These are phyloP conservation scores for Betta splendens DNA, from an alignment of 2,797 vertebrate genomes.

Conservation along the genomic window DNA sequence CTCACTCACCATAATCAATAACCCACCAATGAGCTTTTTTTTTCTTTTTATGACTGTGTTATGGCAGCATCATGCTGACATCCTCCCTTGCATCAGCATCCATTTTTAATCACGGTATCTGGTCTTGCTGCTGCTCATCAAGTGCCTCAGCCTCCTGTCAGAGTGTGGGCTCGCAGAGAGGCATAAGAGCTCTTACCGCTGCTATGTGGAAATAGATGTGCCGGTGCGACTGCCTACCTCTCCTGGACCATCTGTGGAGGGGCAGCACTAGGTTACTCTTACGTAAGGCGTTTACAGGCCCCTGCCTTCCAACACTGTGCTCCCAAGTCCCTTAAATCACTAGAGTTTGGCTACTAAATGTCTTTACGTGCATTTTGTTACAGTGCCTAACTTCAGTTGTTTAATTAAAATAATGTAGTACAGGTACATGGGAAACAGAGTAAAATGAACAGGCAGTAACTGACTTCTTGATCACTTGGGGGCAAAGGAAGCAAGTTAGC, in stretches of 20 bases:
- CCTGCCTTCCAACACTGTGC: conserved; percentile 51
- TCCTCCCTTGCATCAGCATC: conserved; percentile 65
- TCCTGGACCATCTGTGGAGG: conserved; percentile 74
- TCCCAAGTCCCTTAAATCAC: conserved; percentile 52
- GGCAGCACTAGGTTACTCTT: conserved; percentile 65
- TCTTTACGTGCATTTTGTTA: conserved; percentile 29
- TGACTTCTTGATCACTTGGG: neutral
- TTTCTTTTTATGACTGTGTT: conserved; percentile 41
- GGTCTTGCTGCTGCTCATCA: conserved; percentile 69
- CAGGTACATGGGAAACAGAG: too few species aligned
- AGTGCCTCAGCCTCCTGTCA: conserved; percentile 73
- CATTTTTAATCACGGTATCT: conserved; percentile 77
- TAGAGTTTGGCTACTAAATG: conserved; percentile 40
- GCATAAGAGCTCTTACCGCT: conserved; percentile 74
- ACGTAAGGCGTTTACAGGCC: conserved; percentile 63
- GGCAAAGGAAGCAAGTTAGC: neutral
- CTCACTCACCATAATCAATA: conserved; percentile 72
- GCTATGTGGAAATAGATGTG: conserved; percentile 75
- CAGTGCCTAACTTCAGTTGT: neutral
- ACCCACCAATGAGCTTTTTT: conserved; percentile 54
- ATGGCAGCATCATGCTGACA: conserved; percentile 65
- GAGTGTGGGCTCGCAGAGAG: conserved; percentile 71
- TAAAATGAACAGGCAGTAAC: too few species aligned
- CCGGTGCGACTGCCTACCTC: conserved; percentile 74
- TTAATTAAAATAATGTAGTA: too few species aligned